phyloP scores from a whole-genome alignment of 2,113 vertebrate species.

The Megaceryle torquata region DNA sequence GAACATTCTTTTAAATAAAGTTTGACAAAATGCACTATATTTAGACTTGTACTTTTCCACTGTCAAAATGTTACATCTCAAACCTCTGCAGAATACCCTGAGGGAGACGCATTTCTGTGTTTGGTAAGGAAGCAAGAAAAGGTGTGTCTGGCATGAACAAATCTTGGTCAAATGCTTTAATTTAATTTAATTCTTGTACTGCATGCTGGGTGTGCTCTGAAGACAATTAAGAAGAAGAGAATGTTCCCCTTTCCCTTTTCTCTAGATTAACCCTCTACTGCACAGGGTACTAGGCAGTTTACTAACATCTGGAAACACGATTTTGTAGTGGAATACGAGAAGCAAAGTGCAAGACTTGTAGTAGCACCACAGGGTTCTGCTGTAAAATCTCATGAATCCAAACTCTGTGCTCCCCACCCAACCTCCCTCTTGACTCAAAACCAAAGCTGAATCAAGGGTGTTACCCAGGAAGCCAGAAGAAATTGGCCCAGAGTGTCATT shows the following conservation, averaged over 20 bases:
- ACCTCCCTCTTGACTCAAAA: not conserved
- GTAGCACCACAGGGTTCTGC: not conserved
- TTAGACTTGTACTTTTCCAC: conserved; percentile 52
- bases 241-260: not conserved
- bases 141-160: conserved; percentile 32
- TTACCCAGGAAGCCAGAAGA: not conserved
- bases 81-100: not conserved
- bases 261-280: not conserved
- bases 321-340: not conserved
- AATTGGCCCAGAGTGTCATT: not conserved
- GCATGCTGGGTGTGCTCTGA: not conserved
- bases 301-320: not conserved
- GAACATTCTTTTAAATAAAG: not conserved
- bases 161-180: not conserved
- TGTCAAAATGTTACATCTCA: not conserved
- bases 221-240: not conserved
- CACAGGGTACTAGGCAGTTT: not conserved
- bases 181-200: not conserved
- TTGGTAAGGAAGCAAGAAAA: not conserved
- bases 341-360: not conserved
- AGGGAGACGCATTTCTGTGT: not conserved
- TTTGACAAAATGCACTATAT: not conserved
- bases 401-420: not conserved
- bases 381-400: not conserved
- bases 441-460: not conserved